Base-by-base conservation (phyloP, 1,140 invertebrate species). In the Brachionus plicatilis region DNA sequence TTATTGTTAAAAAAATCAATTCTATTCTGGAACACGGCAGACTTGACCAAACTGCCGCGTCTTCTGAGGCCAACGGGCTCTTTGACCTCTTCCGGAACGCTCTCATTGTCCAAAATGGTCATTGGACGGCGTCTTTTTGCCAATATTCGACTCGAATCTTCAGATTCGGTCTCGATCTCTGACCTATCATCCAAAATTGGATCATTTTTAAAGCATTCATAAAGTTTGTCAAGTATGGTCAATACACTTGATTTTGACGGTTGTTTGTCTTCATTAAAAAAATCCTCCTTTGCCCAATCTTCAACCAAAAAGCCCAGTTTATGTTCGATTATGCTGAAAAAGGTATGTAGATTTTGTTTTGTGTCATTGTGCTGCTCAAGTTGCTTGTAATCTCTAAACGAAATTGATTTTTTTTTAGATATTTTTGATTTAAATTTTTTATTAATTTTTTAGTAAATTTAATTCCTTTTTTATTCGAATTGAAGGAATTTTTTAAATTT, bases 1-100 rank as follows among this genome's bases (percentile, higher is more conserved):
- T 72, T 72, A 20, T 72, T 72, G 37, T 70, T 70, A 37, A 72
- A 72, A 72, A 72, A 72, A 45, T 72, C 37, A 43, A 72, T 72
- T 43, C 37, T 72, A 43, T 72, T 72, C 41, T 72, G 68, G 33
- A 72, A 72, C 14, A 72, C n/a, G 9, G 68, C 68, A n/a, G 68
- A 72, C n/a, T 72, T 72, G 17, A 72, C 68, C 33, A 72, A 24
- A 72, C 68, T 72, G 20, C 68, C 68, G 17, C 68, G 68, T 72
- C 68, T 41, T 24, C 41, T 72, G 0, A 72, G n/a, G 7, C 68
- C 68, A 29, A 33, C 2, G 9, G 33, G 17, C 7, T 27, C 66
- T 68, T 68, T 33, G 7, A 41, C 20, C n/a, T 41, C 68, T 20
- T 43, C 29, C 1, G 17, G 17, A 20, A 41, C 68, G 9, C 41